These are phyloP conservation scores for Acromyrmex charruanus DNA, from an alignment of 1,140 invertebrate genomes.

Conservation along the genomic window DNA sequence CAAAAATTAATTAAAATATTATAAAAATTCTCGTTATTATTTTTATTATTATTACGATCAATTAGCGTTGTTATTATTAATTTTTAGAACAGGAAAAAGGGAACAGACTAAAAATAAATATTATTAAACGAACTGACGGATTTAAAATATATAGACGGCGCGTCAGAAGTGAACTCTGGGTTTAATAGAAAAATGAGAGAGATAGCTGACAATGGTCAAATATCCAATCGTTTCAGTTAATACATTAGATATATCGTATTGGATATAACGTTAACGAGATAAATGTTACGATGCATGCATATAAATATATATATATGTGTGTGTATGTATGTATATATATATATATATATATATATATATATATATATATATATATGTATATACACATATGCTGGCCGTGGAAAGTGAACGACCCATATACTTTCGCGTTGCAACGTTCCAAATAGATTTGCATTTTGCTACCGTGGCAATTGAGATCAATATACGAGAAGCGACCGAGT, in stretches of 20 bases:
- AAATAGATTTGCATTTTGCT: constrained; percentile 61
- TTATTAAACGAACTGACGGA: not conserved
- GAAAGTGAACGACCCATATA: constrained; percentile 60
- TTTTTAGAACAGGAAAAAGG: not conserved
- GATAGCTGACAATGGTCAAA: constrained; percentile 12
- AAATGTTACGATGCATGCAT: constrained; percentile 54
- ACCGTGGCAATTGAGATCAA: constrained; percentile 59
- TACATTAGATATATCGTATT: constrained; percentile 68
- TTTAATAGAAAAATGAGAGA: constrained; percentile 53
- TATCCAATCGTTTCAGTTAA: constrained; percentile 74
- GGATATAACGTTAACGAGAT: constrained; percentile 75
- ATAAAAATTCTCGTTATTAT: not conserved
- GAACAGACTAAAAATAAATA: not conserved
- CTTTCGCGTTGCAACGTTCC: constrained; percentile 62
- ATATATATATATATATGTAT: no score
- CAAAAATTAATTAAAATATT: constrained; percentile 24
- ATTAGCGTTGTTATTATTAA: constrained; percentile 10
- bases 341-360: no score
- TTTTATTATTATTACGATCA: not conserved
- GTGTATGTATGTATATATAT: not conserved
- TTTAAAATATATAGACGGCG: not conserved
- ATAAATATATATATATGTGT: not conserved
- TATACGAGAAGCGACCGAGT: constrained; percentile 42
- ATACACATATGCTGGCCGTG: constrained; percentile 1
- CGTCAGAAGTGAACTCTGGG: constrained; percentile 1